Evolutionary conservation across 2,888 invertebrate genomes (phyloP), one percentile per base, ranked within the genome.

Genomic region (Netelia fuscicornis): DNA sequence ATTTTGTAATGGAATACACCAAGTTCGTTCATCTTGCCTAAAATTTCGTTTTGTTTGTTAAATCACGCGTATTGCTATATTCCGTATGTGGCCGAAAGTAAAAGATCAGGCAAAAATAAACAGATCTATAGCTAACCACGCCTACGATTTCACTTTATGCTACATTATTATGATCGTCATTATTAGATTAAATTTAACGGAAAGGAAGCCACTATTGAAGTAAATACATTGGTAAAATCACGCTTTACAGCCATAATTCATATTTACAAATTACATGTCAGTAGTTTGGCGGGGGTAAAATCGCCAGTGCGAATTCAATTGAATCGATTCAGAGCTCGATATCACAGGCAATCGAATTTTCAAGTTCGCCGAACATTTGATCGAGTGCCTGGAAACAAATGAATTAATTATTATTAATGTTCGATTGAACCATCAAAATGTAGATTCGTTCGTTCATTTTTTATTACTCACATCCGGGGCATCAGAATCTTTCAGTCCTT

Each of bases 291-390:
- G 30, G 56, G 64, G 48, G 8, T 62, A 2, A 20, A 8, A 42
- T 44, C 54, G 56, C 48, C 0, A 30, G 54, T 65, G 20, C 10
- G 37, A 5, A 37, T 37, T 13, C 48, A 13, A 11, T 58, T 6
- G 25, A 30, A 9, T 23, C 76, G 30, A 71, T 85, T 88, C 89
- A 91, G 67, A 92, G 89, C 76, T 88, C 88, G 64, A 93, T 91
- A 79, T 92, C 91, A 80, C 89, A 90, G 74, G 92, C 89, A 84
- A 89, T 91, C 37, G 79, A 75, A 48, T 91, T 92, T 77, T 92
- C 92, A 67, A 93, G 86, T 70, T 92, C 88, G 76, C 83, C 91
- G 74, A 93, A 93, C 90, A 93, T 91, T 78, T 90, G 89, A 77
- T 93, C 93, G 9, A 93, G 89, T 71, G 90, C 89, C 93, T 93